Conservation (phyloP, 1,140 invertebrate species). For the Polyergus mexicanus region DNA sequence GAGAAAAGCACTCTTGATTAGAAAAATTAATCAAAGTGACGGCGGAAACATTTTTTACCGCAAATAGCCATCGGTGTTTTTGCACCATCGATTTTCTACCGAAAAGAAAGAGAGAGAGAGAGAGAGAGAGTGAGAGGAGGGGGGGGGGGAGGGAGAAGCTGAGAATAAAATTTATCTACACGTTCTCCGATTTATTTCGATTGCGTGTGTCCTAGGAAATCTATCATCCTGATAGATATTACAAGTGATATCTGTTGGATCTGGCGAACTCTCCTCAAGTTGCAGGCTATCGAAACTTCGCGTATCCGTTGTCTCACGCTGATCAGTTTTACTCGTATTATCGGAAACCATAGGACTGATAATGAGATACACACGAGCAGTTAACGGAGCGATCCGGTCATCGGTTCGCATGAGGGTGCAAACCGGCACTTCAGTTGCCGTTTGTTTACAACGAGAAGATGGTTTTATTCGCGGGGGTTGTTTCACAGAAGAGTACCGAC, state of each 20-base stretch:
- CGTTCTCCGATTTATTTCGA: not conserved
- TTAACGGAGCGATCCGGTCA: not conserved
- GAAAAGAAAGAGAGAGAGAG: no score
- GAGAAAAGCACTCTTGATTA: not conserved
- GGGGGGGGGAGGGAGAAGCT: no score
- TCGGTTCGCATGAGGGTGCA: not conserved
- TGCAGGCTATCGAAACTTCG: constrained; percentile 30
- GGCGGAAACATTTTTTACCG: not conserved
- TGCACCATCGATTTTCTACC: not conserved
- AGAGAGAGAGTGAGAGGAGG: no score
- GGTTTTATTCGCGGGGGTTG: constrained; percentile 13
- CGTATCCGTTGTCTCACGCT: not conserved
- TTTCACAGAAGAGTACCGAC: not conserved
- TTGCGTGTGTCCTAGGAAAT: not conserved
- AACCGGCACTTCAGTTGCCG: not conserved
- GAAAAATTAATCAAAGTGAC: not conserved
- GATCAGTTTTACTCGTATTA: not conserved
- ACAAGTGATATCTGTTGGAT: not conserved
- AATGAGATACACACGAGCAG: not conserved
- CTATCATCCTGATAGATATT: not conserved
- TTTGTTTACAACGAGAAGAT: constrained; percentile 18
- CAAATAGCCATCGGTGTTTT: not conserved
- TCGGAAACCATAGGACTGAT: not conserved
- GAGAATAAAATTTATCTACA: not conserved
- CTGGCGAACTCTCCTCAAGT: not conserved